phyloP scores from a whole-genome alignment of 2,113 vertebrate genomes.

The Capreolus pygargus region DNA sequence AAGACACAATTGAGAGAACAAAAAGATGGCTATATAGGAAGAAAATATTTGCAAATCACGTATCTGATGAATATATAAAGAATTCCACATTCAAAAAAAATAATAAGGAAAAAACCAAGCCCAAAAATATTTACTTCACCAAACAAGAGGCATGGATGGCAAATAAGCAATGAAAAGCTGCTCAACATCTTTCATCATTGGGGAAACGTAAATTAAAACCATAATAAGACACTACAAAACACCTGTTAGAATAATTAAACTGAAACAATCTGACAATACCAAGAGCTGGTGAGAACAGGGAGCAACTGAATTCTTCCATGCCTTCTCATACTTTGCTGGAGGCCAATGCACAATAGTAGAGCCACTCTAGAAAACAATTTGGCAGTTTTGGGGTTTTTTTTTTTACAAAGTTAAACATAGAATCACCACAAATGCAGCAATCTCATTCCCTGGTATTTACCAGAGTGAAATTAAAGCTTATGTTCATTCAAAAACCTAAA shows the following conservation, averaged over 20 bases:
- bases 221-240: not conserved
- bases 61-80: not conserved
- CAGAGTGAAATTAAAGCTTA: slow-evolving; percentile 21
- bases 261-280: not conserved
- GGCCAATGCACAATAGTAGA: not conserved
- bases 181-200: not conserved
- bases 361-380: not conserved
- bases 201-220: not conserved
- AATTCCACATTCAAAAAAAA: not conserved
- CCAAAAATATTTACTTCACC: not conserved
- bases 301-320: not conserved
- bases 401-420: slow-evolving; percentile 21
- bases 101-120: not conserved
- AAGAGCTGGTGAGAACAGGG: not conserved
- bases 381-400: not conserved
- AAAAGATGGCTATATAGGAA: not conserved
- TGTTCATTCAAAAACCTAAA: not conserved
- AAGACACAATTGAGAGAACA: not conserved
- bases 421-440: slow-evolving; percentile 2
- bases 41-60: not conserved
- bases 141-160: not conserved
- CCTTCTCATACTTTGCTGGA: not conserved
- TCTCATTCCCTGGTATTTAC: not conserved
- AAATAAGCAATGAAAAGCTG: slow-evolving; percentile 26
- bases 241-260: not conserved